Base-by-base conservation (phyloP, 2,797 vertebrate species). In the Rhabdomys pumilio region DNA sequence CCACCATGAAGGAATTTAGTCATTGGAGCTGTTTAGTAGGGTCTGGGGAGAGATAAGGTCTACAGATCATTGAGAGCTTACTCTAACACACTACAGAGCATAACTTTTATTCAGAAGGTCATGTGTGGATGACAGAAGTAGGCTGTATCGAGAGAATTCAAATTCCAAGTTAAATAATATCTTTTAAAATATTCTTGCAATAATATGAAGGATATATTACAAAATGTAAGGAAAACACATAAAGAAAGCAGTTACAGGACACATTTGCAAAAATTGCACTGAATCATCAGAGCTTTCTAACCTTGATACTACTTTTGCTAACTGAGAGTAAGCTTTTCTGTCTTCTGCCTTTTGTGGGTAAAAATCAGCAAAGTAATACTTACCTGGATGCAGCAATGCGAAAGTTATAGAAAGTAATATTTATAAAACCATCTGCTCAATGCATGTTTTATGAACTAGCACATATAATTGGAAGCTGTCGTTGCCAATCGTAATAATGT, bases 371-470 rank as follows among this genome's bases (percentile, higher is more conserved):
- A 17, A 53, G 6, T 57, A 91, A 69, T 34, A 59, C 5, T 34
- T 91, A 47, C 6, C 34, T 89, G 73, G 20, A 75, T 31, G 9
- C 7, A 55, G 17, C 7, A 31, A 20, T 76, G 47, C 41, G 63
- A 80, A 76, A 57, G 57, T 83, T 85, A 87, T 20, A 67, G n/a
- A 94, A 92, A 69, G 61, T 69, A 93, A 47, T 77, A 6, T 14
- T 89, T 69, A 34, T 61, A 92, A 90, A 96, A 72, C 53, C 38
- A 57, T 73, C 73, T 84, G 26, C 44, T 75, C 5, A 53, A 9
- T 69, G 12, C 3, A 57, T 69, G 41, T 65, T 75, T 93, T 72
- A 89, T 95, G 89, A 12, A 84, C 59, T 41, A 93, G 92, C 85
- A 61, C 4, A 57, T n/a, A 22, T 55, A 89, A 81, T 38, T 63